Conservation (phyloP, 2,888 invertebrate species). For the Tenthredo livida region DNA sequence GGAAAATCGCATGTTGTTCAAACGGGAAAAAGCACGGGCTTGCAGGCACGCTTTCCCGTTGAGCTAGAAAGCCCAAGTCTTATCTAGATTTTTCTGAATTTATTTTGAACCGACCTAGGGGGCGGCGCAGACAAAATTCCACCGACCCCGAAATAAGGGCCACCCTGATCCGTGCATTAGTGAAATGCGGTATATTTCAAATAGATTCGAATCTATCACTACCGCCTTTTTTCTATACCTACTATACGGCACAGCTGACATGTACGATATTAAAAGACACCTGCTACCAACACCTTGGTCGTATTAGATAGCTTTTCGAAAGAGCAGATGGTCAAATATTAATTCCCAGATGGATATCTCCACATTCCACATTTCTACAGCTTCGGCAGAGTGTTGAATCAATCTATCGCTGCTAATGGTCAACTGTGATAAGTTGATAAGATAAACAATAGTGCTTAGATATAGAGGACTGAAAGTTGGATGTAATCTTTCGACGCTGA, state of each 20-base stretch:
- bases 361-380: slow-evolving; percentile 29
- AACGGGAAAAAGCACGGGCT: no score
- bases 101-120: no score
- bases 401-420: slow-evolving; percentile 29
- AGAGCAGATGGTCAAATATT: slow-evolving; percentile 33
- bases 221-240: background rate
- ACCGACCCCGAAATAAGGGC: no score
- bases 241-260: background rate
- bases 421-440: slow-evolving; percentile 40
- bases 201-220: background rate
- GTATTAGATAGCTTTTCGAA: background rate
- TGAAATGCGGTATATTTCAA: background rate
- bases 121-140: no score
- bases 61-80: no score
- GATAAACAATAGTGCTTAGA: slow-evolving; percentile 6
- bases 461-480: background rate
- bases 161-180: background rate
- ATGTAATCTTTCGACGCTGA: background rate
- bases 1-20: no score
- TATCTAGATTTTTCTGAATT: no score
- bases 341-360: background rate
- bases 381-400: slow-evolving; percentile 4
- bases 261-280: background rate
- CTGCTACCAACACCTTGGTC: background rate
- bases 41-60: no score